Conservation (phyloP, 2,113 vertebrate species). For the Rostratula benghalensis region DNA sequence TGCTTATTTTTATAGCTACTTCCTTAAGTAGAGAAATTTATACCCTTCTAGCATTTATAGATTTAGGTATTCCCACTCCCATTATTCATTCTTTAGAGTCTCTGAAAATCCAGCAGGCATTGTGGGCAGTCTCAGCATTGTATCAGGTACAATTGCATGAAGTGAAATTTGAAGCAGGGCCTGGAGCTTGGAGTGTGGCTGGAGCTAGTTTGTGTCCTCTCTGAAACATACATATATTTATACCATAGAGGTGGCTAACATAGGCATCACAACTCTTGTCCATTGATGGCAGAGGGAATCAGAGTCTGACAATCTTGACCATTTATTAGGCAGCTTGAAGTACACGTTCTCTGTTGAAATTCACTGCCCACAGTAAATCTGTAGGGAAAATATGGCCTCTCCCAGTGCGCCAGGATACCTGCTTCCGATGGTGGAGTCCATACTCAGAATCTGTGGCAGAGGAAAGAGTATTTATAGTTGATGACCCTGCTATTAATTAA, state of each 20-base stretch:
- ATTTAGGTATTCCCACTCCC: neutral
- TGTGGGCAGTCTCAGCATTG: neutral
- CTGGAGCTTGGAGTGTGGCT: neutral
- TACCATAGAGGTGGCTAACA: neutral
- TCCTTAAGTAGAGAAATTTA: neutral
- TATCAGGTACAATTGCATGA: neutral
- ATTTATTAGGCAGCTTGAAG: neutral
- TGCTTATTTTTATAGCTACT: constrained; percentile 22
- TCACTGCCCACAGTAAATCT: neutral
- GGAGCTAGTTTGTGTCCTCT: neutral
- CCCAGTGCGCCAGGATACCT: neutral
- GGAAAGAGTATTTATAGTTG: neutral
- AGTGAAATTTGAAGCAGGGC: neutral
- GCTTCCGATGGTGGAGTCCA: rapidly evolving
- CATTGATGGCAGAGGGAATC: neutral
- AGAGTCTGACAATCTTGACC: neutral
- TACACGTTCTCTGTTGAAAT: neutral
- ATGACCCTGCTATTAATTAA: neutral
- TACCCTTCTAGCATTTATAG: neutral
- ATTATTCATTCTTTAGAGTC: neutral
- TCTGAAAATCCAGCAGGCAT: neutral
- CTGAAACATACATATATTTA: neutral
- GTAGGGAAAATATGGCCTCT: neutral
- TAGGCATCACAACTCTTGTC: neutral
- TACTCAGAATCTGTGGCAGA: neutral